A percentile compares a stretch with the other conserved stretches of the same genome.
Evolutionary conservation across 2,888 invertebrate species (phyloP).

Genomic region (Callyntrura sp.): DNA sequence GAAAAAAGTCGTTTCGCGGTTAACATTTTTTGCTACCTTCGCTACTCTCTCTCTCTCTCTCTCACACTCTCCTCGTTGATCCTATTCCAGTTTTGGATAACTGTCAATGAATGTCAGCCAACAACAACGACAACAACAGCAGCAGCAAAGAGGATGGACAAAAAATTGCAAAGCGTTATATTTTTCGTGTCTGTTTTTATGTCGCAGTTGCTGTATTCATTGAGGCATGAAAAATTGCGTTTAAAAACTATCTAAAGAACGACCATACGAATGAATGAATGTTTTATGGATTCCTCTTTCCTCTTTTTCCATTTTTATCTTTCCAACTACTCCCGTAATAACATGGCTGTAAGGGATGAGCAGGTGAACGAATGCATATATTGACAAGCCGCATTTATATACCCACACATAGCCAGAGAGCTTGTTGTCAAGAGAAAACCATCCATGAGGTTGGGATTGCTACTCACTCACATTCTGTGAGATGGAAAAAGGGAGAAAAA

Average conservation of each 20-base stretch:
- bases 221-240: slow-evolving; percentile 32
- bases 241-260: slow-evolving; percentile 18
- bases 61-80: neutral
- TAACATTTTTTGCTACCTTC: slow-evolving; percentile 29
- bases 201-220: slow-evolving; percentile 4
- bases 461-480: neutral
- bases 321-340: neutral
- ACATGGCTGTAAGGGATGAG: neutral
- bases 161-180: slow-evolving; percentile 6
- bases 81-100: slow-evolving; percentile 23
- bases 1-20: slow-evolving; percentile 53
- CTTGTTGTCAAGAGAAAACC: neutral
- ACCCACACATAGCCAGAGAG: neutral
- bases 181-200: neutral
- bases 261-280: slow-evolving; percentile 27
- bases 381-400: neutral
- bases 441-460: too few species aligned
- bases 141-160: neutral
- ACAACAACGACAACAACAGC: neutral
- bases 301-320: neutral
- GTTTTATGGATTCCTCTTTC: neutral
- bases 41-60: too few species aligned
- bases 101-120: neutral
- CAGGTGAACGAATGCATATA: neutral
- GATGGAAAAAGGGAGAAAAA: neutral